Evolutionary conservation across 1,140 invertebrate species (phyloP).

Genomic region (Himalopsyche phryganea): DNA sequence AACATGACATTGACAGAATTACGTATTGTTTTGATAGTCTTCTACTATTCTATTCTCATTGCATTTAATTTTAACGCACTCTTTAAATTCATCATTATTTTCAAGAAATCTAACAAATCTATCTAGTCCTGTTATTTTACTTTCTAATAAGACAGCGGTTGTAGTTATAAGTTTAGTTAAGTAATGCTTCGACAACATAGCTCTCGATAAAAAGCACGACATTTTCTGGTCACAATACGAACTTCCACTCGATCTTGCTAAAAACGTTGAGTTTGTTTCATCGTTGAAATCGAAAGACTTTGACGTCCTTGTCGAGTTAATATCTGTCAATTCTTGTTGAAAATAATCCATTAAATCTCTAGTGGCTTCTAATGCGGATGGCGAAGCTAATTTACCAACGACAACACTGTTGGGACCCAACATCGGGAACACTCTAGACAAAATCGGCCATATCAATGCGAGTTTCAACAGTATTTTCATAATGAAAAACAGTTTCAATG

Average conservation of each 20-base stretch:
- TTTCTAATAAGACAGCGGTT: conserved; percentile 9
- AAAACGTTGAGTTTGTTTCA: background rate
- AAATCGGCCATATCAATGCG: conserved; percentile 23
- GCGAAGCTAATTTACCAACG: conserved; percentile 3
- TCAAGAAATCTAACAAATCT: conserved; percentile 17
- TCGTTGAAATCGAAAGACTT: conserved; percentile 9
- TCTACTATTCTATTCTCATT: background rate
- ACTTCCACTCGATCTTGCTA: background rate
- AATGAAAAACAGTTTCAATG: conserved; percentile 21
- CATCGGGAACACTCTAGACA: conserved; percentile 9
- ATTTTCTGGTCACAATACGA: conserved; percentile 22
- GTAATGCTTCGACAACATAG: conserved; percentile 15
- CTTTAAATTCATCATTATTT: conserved; percentile 17
- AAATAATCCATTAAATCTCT: conserved; percentile 11
- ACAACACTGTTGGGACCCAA: background rate
- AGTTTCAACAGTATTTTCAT: conserved; percentile 27
- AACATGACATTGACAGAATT: too few species aligned
- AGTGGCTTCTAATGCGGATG: conserved; percentile 3
- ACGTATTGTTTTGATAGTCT: too few species aligned
- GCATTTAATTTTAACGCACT: conserved; percentile 24
- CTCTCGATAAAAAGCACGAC: conserved; percentile 19
- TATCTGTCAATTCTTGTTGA: conserved; percentile 1
- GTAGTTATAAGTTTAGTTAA: conserved; percentile 14
- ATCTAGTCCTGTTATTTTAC: background rate
- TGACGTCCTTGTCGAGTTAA: conserved; percentile 9